A percentile compares a stretch with the other conserved stretches of the same genome.
Evolutionary conservation across 2,888 invertebrate species (phyloP).

Genomic region (Ophonus ardosiacus): DNA sequence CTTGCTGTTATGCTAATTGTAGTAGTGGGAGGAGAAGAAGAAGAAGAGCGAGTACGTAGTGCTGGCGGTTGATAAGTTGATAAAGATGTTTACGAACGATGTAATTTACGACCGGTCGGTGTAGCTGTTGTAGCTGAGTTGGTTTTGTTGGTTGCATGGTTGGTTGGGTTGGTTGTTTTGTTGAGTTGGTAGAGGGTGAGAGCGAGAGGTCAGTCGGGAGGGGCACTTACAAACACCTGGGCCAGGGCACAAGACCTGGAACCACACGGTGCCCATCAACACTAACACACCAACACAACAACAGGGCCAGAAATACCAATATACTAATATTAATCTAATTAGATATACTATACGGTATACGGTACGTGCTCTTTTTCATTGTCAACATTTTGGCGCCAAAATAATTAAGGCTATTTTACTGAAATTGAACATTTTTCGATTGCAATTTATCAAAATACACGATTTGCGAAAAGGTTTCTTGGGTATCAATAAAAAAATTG

Average conservation of each 20-base stretch:
- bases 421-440: too few relatives aligned
- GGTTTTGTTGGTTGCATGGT: slow-evolving; percentile 19
- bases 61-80: slow-evolving; percentile 61
- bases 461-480: too few relatives aligned
- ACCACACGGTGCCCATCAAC: slow-evolving; percentile 72
- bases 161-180: slow-evolving; percentile 19
- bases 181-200: slow-evolving; percentile 69
- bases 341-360: too few relatives aligned
- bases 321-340: too few relatives aligned
- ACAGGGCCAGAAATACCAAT: background rate
- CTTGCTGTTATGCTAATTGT: slow-evolving; percentile 32
- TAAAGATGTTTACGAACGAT: background rate
- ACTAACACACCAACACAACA: background rate
- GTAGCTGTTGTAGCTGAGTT: slow-evolving; percentile 58
- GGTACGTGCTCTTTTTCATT: too few relatives aligned
- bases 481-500: too few relatives aligned
- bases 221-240: slow-evolving; percentile 66
- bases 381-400: too few relatives aligned
- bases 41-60: slow-evolving; percentile 41
- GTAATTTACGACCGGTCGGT: too few relatives aligned
- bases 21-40: background rate
- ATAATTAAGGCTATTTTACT: too few relatives aligned
- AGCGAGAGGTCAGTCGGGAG: slow-evolving; percentile 71
- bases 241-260: slow-evolving; percentile 71
- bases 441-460: too few relatives aligned